Conservation (phyloP, 2,797 vertebrate genomes). For the Graptemys geographica region DNA sequence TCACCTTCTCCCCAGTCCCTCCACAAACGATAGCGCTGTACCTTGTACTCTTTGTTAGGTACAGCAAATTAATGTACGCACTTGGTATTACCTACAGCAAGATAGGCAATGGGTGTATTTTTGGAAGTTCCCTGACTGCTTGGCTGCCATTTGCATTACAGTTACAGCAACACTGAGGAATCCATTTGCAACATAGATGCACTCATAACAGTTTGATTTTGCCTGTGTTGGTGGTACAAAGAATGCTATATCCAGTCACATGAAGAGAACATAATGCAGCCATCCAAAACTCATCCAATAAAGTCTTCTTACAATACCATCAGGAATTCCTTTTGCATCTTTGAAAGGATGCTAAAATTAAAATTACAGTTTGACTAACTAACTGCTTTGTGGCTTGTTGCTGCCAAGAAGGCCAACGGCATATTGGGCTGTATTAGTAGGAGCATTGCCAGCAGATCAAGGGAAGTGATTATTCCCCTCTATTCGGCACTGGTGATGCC, state of each 20-base stretch:
- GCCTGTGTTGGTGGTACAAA: neutral
- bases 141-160: rapidly evolving
- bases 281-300: neutral
- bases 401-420: no score
- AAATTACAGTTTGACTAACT: neutral
- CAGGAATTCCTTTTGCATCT: neutral
- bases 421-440: no score
- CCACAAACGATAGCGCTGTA: neutral
- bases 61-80: neutral
- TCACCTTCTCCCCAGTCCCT: neutral
- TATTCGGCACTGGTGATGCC: no score
- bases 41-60: neutral
- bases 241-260: neutral
- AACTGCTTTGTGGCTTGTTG: neutral
- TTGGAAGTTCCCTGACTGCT: neutral
- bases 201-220: rapidly evolving
- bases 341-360: neutral
- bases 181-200: rapidly evolving
- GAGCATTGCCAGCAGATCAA: no score
- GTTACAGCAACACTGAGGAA: neutral
- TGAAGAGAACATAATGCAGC: neutral
- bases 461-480: no score
- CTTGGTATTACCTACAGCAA: neutral
- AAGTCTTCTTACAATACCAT: neutral
- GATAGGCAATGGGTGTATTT: neutral